Evolutionary conservation across 23 tunicate genomes (phyloP).

Genomic region (Trididemnum nubilum): DNA sequence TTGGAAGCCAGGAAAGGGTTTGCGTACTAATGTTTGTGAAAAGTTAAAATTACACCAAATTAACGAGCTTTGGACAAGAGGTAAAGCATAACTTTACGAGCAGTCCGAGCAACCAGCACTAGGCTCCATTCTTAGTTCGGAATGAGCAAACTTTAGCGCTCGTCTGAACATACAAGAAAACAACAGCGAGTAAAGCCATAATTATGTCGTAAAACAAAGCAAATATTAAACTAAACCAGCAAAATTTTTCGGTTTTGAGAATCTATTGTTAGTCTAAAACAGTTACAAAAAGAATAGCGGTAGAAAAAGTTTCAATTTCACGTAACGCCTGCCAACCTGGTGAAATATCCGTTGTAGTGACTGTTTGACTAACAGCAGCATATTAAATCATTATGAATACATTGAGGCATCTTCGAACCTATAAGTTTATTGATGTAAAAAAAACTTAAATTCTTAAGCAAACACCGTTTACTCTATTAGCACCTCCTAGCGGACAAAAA

Average conservation of each 20-base stretch:
- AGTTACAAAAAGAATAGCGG: too few relatives aligned
- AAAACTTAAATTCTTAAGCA: too few relatives aligned
- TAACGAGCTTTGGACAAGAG: conserved; percentile 12
- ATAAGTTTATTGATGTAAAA: too few relatives aligned
- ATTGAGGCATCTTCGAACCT: too few relatives aligned
- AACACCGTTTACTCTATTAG: too few relatives aligned
- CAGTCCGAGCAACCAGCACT: neutral
- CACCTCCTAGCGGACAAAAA: too few relatives aligned
- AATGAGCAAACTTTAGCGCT: neutral
- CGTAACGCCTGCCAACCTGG: too few relatives aligned
- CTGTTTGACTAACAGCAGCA: too few relatives aligned
- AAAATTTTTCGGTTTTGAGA: neutral
- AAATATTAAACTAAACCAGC: neutral
- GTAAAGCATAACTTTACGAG: neutral
- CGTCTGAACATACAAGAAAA: neutral
- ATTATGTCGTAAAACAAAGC: neutral
- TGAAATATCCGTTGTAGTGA: too few relatives aligned
- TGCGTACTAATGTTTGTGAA: neutral
- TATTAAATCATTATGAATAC: too few relatives aligned
- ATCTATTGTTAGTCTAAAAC: neutral
- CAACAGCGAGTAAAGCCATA: neutral
- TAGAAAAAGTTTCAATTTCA: too few relatives aligned
- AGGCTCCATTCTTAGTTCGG: neutral
- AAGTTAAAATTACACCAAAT: conserved; percentile 5
- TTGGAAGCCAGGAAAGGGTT: too few relatives aligned